Conservation (phyloP, 2,113 vertebrate species). For the Phodopus roborovskii region DNA sequence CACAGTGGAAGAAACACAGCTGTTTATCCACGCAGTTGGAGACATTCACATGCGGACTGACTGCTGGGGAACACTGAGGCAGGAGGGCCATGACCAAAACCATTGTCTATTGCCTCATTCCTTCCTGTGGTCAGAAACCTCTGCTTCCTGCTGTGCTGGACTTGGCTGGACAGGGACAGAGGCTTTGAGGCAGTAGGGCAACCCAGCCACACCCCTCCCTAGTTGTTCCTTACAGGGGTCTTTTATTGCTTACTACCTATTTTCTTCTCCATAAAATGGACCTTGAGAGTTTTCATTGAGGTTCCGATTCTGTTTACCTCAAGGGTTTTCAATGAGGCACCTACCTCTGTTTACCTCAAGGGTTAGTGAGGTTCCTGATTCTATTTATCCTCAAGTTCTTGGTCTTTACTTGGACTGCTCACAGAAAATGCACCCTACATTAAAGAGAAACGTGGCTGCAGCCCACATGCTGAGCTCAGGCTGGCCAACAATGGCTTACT, state of each 20-base stretch:
- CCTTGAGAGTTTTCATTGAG: background rate
- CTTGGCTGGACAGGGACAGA: background rate
- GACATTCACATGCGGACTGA: background rate
- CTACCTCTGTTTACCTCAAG: too few species aligned
- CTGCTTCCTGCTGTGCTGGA: background rate
- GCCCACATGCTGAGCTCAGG: background rate
- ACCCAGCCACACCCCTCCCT: too few species aligned
- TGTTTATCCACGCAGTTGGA: background rate
- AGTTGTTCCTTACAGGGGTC: background rate
- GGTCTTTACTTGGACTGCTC: background rate
- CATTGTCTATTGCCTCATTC: too few species aligned
- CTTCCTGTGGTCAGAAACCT: background rate
- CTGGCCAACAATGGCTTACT: background rate
- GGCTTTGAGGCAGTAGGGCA: accelerated
- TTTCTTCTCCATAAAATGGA: background rate
- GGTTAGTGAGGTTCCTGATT: background rate
- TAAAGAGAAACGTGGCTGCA: background rate
- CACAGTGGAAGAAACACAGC: accelerated
- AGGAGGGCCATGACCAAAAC: background rate
- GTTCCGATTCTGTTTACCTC: too few species aligned
- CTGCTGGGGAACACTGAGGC: background rate
- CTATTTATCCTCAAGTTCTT: background rate
- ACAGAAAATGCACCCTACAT: background rate
- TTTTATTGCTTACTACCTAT: background rate
- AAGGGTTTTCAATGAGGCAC: too few species aligned